A percentile compares a stretch with the other conserved stretches of the same genome.
Conservation (phyloP, 2,888 invertebrate species). For the Dasypolia templi region DNA sequence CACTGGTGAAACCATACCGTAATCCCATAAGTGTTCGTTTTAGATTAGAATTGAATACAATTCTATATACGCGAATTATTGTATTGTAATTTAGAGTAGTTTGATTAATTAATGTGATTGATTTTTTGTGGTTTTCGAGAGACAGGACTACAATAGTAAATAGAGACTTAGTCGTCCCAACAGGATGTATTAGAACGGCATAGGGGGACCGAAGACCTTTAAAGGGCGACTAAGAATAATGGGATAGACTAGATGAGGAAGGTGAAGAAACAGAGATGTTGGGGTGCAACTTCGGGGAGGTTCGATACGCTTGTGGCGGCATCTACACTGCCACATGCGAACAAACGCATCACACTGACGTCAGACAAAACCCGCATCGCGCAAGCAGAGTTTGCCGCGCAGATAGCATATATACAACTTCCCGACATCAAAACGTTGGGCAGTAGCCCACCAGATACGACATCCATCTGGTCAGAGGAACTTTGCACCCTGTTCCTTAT, state of each 20-base stretch:
- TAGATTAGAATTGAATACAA: background rate
- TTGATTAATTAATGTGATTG: background rate
- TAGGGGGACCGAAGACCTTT: background rate
- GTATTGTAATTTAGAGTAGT: background rate
- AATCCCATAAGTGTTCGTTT: slow-evolving; percentile 6
- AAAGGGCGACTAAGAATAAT: background rate
- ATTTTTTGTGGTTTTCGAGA: background rate
- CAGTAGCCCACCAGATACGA: too few species aligned
- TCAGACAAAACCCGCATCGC: too few species aligned
- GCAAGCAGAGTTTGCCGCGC: too few species aligned
- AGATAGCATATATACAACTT: too few species aligned
- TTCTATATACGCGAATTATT: background rate
- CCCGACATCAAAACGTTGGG: too few species aligned
- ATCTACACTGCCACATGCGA: too few species aligned
- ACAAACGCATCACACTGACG: too few species aligned
- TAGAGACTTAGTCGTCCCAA: too few species aligned
- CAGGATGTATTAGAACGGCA: background rate
- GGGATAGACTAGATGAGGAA: background rate
- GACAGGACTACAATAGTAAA: too few species aligned
- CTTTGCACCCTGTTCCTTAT: too few species aligned
- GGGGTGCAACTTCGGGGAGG: background rate
- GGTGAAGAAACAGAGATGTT: background rate
- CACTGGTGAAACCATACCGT: slow-evolving; percentile 28
- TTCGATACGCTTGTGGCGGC: too few species aligned
- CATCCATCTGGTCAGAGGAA: too few species aligned